Conservation (phyloP, 1,140 invertebrate genomes). For the Zaprionus camerounensis region DNA sequence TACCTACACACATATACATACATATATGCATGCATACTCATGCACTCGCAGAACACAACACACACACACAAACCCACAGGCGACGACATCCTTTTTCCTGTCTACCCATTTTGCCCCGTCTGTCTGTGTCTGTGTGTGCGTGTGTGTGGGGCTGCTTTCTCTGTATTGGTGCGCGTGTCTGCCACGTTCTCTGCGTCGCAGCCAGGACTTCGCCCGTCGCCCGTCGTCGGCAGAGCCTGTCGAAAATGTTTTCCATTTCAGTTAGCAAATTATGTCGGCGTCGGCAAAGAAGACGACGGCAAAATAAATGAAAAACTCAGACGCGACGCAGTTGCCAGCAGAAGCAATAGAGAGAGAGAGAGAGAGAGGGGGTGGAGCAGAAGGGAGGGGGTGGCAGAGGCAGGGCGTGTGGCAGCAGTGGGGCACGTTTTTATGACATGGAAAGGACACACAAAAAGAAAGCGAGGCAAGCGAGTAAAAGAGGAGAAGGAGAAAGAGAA, state of each 20-base stretch:
- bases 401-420: not conserved
- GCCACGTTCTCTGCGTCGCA: constrained; percentile 52
- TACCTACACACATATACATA: constrained; percentile 8
- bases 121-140: constrained; percentile 57
- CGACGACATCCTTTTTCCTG: constrained; percentile 75
- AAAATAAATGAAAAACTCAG: constrained; percentile 79
- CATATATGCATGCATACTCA: constrained; percentile 8
- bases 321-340: constrained; percentile 71
- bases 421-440: constrained; percentile 61
- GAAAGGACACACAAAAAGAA: constrained; percentile 44
- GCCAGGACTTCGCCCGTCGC: constrained; percentile 4
- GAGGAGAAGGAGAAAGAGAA: not conserved
- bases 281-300: constrained; percentile 49
- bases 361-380: too few species aligned
- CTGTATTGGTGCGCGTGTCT: constrained; percentile 79
- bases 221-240: constrained; percentile 51
- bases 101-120: constrained; percentile 48
- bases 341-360: not conserved
- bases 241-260: constrained; percentile 83
- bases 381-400: not conserved
- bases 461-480: not conserved
- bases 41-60: constrained; percentile 13
- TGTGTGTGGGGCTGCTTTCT: constrained; percentile 66
- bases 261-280: constrained; percentile 81
- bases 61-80: not conserved